phyloP scores from a whole-genome alignment of 1,140 invertebrate genomes.

The Drosophila watanabei region DNA sequence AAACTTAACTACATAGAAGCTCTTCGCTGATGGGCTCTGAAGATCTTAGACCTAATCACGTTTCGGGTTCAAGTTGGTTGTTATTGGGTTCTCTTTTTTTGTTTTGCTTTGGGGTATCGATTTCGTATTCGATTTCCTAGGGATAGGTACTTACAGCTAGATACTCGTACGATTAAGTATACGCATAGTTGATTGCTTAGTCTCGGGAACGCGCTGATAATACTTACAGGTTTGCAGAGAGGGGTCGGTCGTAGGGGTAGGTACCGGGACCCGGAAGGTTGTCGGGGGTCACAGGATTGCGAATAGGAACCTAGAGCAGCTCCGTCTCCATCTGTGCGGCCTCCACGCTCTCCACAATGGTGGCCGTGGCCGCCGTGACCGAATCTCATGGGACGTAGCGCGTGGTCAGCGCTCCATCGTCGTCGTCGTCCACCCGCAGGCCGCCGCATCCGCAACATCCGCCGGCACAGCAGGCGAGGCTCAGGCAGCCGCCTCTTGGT shows the following conservation, averaged over 20 bases:
- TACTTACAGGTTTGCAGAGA: constrained; percentile 69
- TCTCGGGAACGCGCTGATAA: constrained; percentile 60
- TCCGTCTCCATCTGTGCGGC: constrained; percentile 80
- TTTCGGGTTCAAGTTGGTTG: constrained; percentile 40
- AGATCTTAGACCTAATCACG: constrained; percentile 83
- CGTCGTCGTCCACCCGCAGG: constrained; percentile 63
- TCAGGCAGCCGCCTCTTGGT: constrained; percentile 73
- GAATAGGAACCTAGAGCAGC: constrained; percentile 75
- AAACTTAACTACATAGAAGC: constrained; percentile 69
- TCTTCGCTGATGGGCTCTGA: constrained; percentile 57
- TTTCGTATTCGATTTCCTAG: constrained; percentile 27
- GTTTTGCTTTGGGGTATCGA: neutral
- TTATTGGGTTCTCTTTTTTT: neutral
- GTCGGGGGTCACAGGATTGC: neutral
- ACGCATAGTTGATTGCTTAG: constrained; percentile 69
- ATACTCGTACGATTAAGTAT: constrained; percentile 68
- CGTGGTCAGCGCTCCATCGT: constrained; percentile 76
- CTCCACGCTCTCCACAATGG: constrained; percentile 76
- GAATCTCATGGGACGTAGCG: constrained; percentile 84
- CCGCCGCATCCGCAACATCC: constrained; percentile 47
- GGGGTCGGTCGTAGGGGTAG: constrained; percentile 7
- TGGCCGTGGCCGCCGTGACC: constrained; percentile 77
- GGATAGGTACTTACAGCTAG: constrained; percentile 37
- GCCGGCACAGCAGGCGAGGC: constrained; percentile 18
- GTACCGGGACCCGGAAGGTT: constrained; percentile 15